Evolutionary conservation across 2,797 vertebrate species (phyloP).

Genomic region (Varecia variegata): DNA sequence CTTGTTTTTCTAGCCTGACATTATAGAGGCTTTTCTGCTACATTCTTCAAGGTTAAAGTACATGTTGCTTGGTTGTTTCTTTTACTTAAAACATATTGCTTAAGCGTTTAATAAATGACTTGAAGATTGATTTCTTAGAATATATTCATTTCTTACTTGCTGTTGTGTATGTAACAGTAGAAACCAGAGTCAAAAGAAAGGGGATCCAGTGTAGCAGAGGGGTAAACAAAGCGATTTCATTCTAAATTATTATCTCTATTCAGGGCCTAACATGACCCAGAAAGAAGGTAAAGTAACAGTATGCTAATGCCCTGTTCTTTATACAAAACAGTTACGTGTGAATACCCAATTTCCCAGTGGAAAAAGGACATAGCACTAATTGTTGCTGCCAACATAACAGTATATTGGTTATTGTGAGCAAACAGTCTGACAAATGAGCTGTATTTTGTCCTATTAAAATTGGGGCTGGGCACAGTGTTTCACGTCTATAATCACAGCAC

Average conservation of each 20-base stretch:
- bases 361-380: background rate
- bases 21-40: slow-evolving; percentile 22
- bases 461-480: background rate
- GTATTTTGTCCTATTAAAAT: slow-evolving; percentile 13
- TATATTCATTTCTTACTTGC: slow-evolving; percentile 18
- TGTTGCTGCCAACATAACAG: slow-evolving; percentile 2
- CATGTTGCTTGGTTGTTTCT: slow-evolving; percentile 23
- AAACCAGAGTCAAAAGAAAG: slow-evolving; percentile 29
- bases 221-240: slow-evolving; percentile 22
- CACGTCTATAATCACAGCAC: background rate
- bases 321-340: background rate
- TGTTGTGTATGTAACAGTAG: background rate
- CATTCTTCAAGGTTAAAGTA: slow-evolving; percentile 42
- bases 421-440: background rate
- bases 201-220: background rate
- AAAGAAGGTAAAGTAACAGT: slow-evolving; percentile 32
- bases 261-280: background rate
- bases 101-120: slow-evolving; percentile 49
- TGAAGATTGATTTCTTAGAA: background rate
- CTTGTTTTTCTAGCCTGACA: slow-evolving; percentile 48
- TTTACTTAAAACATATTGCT: slow-evolving; percentile 40
- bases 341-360: background rate
- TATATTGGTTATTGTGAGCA: background rate
- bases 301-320: background rate
- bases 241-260: slow-evolving; percentile 41